Conservation (phyloP, 1,140 invertebrate species). For the Antheraea mylitta region DNA sequence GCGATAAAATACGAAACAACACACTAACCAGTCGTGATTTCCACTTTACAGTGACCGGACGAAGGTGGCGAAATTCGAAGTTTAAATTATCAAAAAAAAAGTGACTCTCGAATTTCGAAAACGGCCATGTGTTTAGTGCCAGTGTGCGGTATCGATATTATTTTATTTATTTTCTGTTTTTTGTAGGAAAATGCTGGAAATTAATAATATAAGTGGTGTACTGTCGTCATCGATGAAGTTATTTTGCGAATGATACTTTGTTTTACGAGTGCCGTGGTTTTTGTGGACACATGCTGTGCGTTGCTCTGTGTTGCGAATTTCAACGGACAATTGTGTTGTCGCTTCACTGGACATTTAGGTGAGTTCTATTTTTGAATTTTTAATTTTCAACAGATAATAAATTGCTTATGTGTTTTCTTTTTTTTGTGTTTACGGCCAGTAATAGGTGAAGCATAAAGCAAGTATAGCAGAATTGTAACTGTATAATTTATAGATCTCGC, state of each 20-base stretch:
- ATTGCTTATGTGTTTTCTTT: neutral
- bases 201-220: constrained; percentile 78
- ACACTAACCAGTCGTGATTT: constrained; percentile 74
- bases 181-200: constrained; percentile 78
- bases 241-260: constrained; percentile 76
- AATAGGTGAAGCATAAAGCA: neutral
- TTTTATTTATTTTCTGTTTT: constrained; percentile 69
- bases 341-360: constrained; percentile 40
- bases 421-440: constrained; percentile 12
- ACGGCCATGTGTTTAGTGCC: constrained; percentile 53
- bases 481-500: too few relatives aligned
- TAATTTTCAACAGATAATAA: neutral
- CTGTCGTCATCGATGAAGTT: constrained; percentile 74
- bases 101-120: constrained; percentile 29
- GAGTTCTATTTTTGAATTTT: constrained; percentile 25
- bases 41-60: constrained; percentile 77
- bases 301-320: constrained; percentile 48
- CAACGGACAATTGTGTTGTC: constrained; percentile 38
- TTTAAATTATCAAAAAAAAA: constrained; percentile 53
- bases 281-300: constrained; percentile 68
- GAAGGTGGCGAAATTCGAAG: constrained; percentile 72
- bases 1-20: constrained; percentile 41
- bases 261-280: constrained; percentile 70
- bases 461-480: too few relatives aligned
- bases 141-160: constrained; percentile 54